phyloP scores from a whole-genome alignment of 1,140 invertebrate genomes.

The Notospermus geniculatus region DNA sequence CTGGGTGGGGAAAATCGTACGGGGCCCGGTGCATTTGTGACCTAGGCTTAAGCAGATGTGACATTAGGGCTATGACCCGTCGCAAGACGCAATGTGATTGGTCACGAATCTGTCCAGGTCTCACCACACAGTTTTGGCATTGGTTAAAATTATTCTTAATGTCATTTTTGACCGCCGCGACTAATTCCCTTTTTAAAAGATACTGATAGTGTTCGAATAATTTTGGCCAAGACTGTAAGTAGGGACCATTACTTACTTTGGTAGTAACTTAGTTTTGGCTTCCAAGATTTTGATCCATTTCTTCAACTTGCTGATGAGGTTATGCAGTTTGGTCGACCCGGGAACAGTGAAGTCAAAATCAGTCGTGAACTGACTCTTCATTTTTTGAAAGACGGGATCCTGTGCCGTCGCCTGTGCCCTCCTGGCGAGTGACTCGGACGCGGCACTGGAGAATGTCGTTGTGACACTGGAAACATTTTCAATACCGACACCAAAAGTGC shows the following conservation, averaged over 20 bases:
- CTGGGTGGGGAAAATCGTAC: no score
- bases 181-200: no score
- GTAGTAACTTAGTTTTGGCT: conserved; percentile 86
- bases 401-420: conserved; percentile 90
- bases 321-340: conserved; percentile 87
- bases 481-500: conserved; percentile 92
- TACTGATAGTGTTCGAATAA: no score
- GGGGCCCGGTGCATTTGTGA: no score
- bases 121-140: no score
- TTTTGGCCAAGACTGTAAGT: no score
- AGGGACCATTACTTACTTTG: conserved; percentile 84
- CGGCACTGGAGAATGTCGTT: conserved; percentile 69
- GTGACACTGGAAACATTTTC: conserved; percentile 68
- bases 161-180: no score
- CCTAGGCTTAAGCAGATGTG: no score
- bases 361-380: conserved; percentile 92
- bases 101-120: no score
- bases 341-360: conserved; percentile 92
- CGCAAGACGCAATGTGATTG: no score
- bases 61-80: no score
- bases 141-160: no score
- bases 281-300: conserved; percentile 98
- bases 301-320: conserved; percentile 90
- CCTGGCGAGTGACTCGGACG: conserved; percentile 83
- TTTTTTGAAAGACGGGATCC: conserved; percentile 95